A percentile compares a stretch with the other conserved stretches of the same genome.
Evolutionary conservation across 2,113 vertebrate species (phyloP).

Genomic region (Suncus etruscus): DNA sequence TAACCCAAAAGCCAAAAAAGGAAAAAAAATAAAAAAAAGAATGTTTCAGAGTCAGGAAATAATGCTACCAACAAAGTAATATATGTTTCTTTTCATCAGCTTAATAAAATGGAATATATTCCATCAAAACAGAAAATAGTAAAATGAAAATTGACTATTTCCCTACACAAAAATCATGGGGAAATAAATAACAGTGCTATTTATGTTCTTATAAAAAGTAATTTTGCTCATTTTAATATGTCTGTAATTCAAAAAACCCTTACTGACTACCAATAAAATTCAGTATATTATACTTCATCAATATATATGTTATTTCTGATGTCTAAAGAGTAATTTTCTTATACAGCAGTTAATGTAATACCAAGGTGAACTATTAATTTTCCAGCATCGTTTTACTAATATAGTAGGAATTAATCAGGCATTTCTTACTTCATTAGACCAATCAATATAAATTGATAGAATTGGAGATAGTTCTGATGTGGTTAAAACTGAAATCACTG

Average conservation of each 20-base stretch:
- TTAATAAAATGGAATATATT: constrained; percentile 19
- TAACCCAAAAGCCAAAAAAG: too few relatives aligned
- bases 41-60: constrained; percentile 32
- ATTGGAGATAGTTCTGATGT: constrained; percentile 9
- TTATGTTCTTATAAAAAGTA: constrained; percentile 36
- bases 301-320: background rate
- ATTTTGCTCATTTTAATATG: constrained; percentile 45
- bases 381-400: constrained; percentile 14
- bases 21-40: background rate
- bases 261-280: constrained; percentile 12
- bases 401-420: constrained; percentile 15
- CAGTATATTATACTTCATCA: constrained; percentile 39
- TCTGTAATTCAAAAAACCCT: background rate
- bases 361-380: constrained; percentile 19
- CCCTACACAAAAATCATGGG: background rate
- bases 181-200: background rate
- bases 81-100: background rate
- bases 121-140: background rate
- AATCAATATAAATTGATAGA: constrained; percentile 15
- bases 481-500: background rate
- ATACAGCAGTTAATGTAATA: constrained; percentile 20
- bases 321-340: background rate
- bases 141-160: constrained; percentile 24
- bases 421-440: constrained; percentile 2
- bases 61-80: background rate